These are phyloP conservation scores for Nasua narica DNA, from an alignment of 2,797 vertebrate genomes.

Conservation along the genomic window DNA sequence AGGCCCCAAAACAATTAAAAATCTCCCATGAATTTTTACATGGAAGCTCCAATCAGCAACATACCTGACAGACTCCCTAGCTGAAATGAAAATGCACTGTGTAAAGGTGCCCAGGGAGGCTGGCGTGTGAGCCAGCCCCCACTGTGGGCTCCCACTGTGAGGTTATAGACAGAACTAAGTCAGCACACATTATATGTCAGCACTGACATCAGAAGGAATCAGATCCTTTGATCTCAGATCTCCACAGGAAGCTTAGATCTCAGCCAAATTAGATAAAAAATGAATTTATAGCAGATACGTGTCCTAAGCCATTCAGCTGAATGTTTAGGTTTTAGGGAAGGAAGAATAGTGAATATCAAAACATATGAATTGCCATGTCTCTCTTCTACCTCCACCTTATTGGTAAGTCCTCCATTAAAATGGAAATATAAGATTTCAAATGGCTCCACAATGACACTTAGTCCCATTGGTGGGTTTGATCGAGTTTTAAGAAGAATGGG, in stretches of 20 bases:
- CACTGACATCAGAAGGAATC: constrained; percentile 96
- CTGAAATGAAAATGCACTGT: constrained; percentile 85
- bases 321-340: constrained; percentile 83
- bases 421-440: constrained; percentile 70
- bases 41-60: constrained; percentile 78
- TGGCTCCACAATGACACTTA: constrained; percentile 59
- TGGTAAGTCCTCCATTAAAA: constrained; percentile 80
- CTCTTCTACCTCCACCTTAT: constrained; percentile 67
- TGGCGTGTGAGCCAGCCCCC: too few species aligned
- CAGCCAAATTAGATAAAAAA: constrained; percentile 99
- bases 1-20: constrained; percentile 66
- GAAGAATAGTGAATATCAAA: constrained; percentile 84
- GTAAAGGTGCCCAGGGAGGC: constrained; percentile 85
- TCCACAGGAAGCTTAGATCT: constrained; percentile 98
- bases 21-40: constrained; percentile 86
- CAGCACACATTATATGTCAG: constrained; percentile 95
- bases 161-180: constrained; percentile 95
- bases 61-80: constrained; percentile 83
- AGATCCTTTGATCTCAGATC: constrained; percentile 96
- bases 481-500: not conserved
- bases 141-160: constrained; percentile 91
- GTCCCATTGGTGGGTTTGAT: not conserved
- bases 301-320: constrained; percentile 88
- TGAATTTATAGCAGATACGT: constrained; percentile 96
- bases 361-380: constrained; percentile 83